Percentiles rank a stretch among this genome's conserved stretches.
These are phyloP conservation scores for Mesembrinibis cayennensis DNA, from an alignment of 2,113 vertebrate genomes.

Conservation along the genomic window DNA sequence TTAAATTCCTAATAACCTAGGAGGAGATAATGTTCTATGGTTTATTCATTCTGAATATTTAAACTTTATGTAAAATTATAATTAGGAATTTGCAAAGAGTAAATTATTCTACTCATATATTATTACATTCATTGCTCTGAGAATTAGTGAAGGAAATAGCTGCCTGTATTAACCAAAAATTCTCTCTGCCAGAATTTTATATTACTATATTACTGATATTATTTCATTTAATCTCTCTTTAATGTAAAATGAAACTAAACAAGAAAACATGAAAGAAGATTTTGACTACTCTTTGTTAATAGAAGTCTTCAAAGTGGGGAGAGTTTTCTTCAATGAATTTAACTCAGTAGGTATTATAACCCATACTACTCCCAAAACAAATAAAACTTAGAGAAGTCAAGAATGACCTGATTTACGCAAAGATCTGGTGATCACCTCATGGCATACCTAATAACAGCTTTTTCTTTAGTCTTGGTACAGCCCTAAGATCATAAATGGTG, in stretches of 20 bases:
- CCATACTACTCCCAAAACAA: neutral
- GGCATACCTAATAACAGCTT: accelerated
- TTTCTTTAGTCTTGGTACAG: neutral
- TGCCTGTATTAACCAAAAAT: neutral
- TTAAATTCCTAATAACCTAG: neutral
- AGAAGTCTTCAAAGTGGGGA: neutral
- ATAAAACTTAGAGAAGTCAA: neutral
- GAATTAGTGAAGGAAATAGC: neutral
- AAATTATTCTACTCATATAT: neutral
- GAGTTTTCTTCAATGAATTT: neutral
- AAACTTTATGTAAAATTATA: neutral
- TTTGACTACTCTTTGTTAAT: neutral
- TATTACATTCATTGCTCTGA: neutral
- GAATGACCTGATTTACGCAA: neutral
- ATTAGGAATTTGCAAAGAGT: neutral
- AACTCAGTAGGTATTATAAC: neutral
- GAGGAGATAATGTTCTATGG: neutral
- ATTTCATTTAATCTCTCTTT: neutral
- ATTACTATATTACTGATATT: neutral
- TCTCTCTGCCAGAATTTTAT: neutral
- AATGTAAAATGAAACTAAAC: neutral
- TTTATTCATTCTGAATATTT: neutral
- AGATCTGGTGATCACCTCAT: neutral
- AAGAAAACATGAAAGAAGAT: neutral
- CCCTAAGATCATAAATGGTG: neutral